Base-by-base conservation (phyloP, 1,140 invertebrate genomes). In the Prorops nasuta region DNA sequence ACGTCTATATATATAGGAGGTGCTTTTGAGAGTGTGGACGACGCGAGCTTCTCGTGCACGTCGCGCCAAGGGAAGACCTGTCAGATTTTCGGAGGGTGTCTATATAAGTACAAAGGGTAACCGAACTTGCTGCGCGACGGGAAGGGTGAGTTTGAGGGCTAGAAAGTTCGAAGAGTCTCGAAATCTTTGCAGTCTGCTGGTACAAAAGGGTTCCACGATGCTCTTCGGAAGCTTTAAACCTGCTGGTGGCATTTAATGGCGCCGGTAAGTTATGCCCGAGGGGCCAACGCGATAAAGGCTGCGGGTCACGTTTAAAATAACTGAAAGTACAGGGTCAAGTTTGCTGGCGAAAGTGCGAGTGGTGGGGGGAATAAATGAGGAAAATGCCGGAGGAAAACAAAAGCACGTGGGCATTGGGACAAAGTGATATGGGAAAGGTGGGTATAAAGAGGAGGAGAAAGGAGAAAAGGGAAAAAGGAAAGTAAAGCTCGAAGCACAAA, bases 181-280 rank as follows among this genome's bases (percentile, higher is more conserved):
- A 44, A 62, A 62, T 62, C 60, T 63, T 63, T 62, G 55, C 60
- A 55, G 51, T 40, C 59, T 47, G 37, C n/a, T n/a, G 10, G 44
- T 63, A 54, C 56, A 59, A 54, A 63, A 45, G 50, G 50, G 51
- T 40, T 51, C n/a, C 50, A 4, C 17, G 35, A 38, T 37, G 28
- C 32, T 32, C 32, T 44, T 9, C 24, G 24, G 56, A 40, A 41
- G 60, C 45, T 60, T 64, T 57, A 63, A 63, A 64, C 49, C 49
- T 59, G 56, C 49, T 44, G 32, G 46, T 63, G 54, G 61, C 61
- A 52, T 60, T 64, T 64, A 58, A 64, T 60, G 62, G 54, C 54
- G 57, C 50, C 60, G 53, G 60, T 59, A 64, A 64, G 62, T 64
- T 64, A 64, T 54, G 56, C 45, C 43, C 47, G 46, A 17, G 28